A percentile compares a stretch with the other conserved stretches of the same genome.
Evolutionary conservation across 2,113 vertebrate genomes (phyloP).

Genomic region (Myxocyprinus asiaticus): DNA sequence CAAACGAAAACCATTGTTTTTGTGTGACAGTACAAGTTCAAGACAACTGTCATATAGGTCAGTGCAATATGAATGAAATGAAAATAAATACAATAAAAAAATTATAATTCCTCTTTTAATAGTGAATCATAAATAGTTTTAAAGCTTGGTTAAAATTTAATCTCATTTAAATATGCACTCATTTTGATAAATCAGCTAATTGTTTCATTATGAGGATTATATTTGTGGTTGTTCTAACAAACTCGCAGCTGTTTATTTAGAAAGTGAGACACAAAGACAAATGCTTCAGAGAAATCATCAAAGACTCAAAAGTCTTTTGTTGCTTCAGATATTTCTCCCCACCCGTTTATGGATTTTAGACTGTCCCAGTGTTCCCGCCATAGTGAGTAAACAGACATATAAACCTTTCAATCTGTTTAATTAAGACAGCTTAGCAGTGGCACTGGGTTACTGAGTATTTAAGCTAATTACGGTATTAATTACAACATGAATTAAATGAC

Average conservation of each 20-base stretch:
- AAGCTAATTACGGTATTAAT: constrained; percentile 83
- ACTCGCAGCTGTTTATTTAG: too few relatives aligned
- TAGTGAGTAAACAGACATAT: constrained; percentile 49
- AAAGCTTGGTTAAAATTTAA: too few relatives aligned
- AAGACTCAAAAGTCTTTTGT: neutral
- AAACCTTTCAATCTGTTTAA: constrained; percentile 78
- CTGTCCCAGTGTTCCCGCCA: neutral
- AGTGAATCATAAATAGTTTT: constrained; percentile 29
- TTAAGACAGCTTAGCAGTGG: constrained; percentile 78
- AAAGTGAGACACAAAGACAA: too few relatives aligned
- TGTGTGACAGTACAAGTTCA: too few relatives aligned
- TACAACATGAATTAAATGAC: constrained; percentile 82
- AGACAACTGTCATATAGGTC: too few relatives aligned
- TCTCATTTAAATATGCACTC: too few relatives aligned
- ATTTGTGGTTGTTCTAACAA: neutral
- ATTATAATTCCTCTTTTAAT: constrained; percentile 8
- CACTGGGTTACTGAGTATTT: constrained; percentile 77
- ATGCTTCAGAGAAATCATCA: constrained; percentile 15
- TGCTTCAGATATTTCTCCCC: neutral
- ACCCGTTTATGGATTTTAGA: constrained; percentile 16
- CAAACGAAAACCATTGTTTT: too few relatives aligned
- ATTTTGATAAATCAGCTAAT: constrained; percentile 10
- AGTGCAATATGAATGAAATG: too few relatives aligned
- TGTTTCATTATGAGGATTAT: constrained; percentile 14
- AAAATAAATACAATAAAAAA: too few relatives aligned